A percentile compares a stretch with the other conserved stretches of the same genome.
phyloP scores from a whole-genome alignment of 2,888 invertebrate species.

The Leucophora obtusa region DNA sequence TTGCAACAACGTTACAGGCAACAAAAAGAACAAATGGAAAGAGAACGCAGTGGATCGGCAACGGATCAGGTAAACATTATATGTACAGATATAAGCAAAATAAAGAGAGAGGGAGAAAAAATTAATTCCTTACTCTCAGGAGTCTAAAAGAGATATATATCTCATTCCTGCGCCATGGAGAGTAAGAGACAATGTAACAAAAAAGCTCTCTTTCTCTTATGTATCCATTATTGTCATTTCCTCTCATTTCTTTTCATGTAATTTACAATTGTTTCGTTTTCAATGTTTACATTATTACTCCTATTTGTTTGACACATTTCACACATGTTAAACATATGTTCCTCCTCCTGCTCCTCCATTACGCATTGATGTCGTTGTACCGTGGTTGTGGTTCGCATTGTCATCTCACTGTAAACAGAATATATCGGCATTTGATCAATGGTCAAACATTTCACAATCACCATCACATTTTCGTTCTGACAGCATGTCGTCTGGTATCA shows the following conservation, averaged over 20 bases:
- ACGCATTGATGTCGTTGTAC: conserved; percentile 46
- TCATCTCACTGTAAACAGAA: conserved; percentile 66
- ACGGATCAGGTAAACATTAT: conserved; percentile 70
- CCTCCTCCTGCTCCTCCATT: conserved; percentile 38
- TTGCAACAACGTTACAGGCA: conserved; percentile 81
- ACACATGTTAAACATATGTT: conserved; percentile 14
- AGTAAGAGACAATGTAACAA: background rate
- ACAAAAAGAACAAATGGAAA: conserved; percentile 80
- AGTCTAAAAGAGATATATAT: background rate
- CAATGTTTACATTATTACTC: conserved; percentile 46
- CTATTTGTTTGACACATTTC: conserved; percentile 31
- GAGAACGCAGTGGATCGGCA: conserved; percentile 66
- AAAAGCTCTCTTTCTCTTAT: background rate
- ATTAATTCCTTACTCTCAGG: conserved; percentile 6
- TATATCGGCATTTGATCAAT: conserved; percentile 74
- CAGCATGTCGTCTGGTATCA: conserved; percentile 78
- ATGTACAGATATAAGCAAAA: background rate
- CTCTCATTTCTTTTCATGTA: conserved; percentile 43
- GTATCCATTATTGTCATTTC: conserved; percentile 29
- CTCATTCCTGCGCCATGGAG: background rate
- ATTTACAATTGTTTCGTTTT: conserved; percentile 29
- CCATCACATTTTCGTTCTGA: conserved; percentile 78
- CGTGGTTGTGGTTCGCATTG: conserved; percentile 57
- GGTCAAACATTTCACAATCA: conserved; percentile 78
- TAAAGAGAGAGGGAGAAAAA: background rate